phyloP scores from a whole-genome alignment of 2,113 vertebrate species.

The Haplochromis burtoni region DNA sequence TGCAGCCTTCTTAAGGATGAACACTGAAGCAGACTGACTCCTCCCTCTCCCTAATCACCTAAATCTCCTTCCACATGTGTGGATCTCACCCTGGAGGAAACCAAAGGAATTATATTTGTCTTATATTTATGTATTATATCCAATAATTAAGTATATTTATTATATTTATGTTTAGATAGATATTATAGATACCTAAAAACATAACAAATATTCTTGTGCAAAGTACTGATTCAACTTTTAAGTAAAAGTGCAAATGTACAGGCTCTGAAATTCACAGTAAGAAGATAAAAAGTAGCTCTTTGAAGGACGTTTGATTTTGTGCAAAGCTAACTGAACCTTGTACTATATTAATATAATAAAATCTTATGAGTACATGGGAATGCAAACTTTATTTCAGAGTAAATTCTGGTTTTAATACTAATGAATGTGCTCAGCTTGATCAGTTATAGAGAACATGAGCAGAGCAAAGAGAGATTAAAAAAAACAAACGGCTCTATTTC shows the following conservation, averaged over 20 bases:
- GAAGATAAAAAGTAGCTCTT: neutral
- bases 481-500: neutral
- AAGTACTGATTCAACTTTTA: neutral
- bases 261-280: neutral
- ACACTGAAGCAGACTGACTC: neutral
- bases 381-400: neutral
- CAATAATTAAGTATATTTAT: neutral
- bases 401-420: accelerated
- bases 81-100: neutral
- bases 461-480: neutral
- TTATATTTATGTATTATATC: neutral
- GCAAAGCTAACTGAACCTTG: neutral
- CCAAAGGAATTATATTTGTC: neutral
- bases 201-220: neutral
- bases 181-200: neutral
- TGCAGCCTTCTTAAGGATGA: neutral
- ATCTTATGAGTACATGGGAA: neutral
- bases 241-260: neutral
- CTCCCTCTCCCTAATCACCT: neutral
- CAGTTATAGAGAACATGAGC: accelerated
- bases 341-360: neutral
- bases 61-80: neutral
- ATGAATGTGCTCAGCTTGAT: neutral
- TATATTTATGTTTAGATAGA: neutral
- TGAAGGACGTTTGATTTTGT: neutral